Base-by-base conservation (phyloP, 2,888 invertebrate species). In the Periphyllus acericola region DNA sequence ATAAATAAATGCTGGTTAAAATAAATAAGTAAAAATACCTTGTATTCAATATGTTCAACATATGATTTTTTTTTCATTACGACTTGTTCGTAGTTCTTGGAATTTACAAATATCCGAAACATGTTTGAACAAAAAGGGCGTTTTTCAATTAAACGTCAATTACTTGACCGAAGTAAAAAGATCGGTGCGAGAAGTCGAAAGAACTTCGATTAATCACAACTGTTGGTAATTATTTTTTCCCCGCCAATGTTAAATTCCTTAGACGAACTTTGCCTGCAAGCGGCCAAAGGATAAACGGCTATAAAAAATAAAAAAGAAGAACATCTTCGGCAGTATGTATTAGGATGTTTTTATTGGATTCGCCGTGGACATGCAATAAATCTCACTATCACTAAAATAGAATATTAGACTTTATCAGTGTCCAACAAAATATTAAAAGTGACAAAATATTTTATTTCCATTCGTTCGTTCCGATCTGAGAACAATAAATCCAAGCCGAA, bases 141-240 rank as follows among this genome's bases (percentile, higher is more conserved):
- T 17, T 17, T 6, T 46, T n/a, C 46, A 46, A 46, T 46, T 75
- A 46, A 46, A 29, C 11, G 29, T 46, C 40, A 29, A n/a, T 75
- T 46, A 46, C 34, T 75, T 25, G 21, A 60, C 60, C 5, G 6
- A 21, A 60, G 60, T 75, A 9, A 75, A 46, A n/a, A 46, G n/a
- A n/a, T 1, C 19, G 29, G 29, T 4, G 17, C 11, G 9, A 46
- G 29, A n/a, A 75, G n/a, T n/a, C 14, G n/a, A 52, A 52, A 76
- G 29, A 29, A 76, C 76, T 52, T 29, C 46, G 29, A 76, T 76
- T 76, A 76, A 76, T 76, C 76, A 52, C 46, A 11, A 40, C 76
- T 32, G 1, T 76, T 29, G 8, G 76, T 25, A 36, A 74, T 74
- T 74, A 74, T 46, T 40, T 75, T 75, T 40, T 75, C 25, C 60